Base-by-base conservation (phyloP, 2,113 vertebrate species). In the Variabilichromis moorii region DNA sequence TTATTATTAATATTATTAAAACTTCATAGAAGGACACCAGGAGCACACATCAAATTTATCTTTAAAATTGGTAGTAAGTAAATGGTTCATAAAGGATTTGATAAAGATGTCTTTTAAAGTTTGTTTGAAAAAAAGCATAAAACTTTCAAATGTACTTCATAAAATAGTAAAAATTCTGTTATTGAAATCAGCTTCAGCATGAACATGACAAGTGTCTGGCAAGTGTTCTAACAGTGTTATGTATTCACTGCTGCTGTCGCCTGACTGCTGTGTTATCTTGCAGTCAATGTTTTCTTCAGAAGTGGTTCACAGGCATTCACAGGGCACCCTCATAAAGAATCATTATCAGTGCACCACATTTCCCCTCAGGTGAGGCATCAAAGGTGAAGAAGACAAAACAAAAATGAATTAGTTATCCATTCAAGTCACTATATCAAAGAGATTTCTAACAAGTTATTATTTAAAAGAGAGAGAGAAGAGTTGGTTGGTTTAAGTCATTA, bases 1-100 rank as follows among this genome's bases (percentile, higher is more conserved):
- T 7, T 76, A 0, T 76, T 47, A 47, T 76, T 47, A 76, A 19
- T 76, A 47, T 47, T 28, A 28, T 26, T 28, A 17, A 73, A 47
- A 47, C 40, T 28, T 0, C 0, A 0, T 28, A 28, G 9, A 76
- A 28, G 24, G 42, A 28, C 42, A 5, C 10, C 42, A 47, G 42
- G 71, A 50, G 16, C 24, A n/a, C 19, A 21, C 19, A 37, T 66
- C 3, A 66, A 37, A 37, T 66, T 8, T n/a, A 66, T 66, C 11
- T 37, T 66, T 37, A 35, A 66, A 7, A 35, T 12, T n/a, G 61
- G 61, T 28, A 6, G 13, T 11, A 26, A 78, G 42, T 50, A 76
- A 11, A 47, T 47, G 24, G 14, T 76, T 21, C 66, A 71, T 6
- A 42, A 71, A 71, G 0, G 11, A 71, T 21, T 8, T 68, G 35